Base-by-base conservation (phyloP, 2,888 invertebrate genomes). In the Ecdyonurus torrentis region DNA sequence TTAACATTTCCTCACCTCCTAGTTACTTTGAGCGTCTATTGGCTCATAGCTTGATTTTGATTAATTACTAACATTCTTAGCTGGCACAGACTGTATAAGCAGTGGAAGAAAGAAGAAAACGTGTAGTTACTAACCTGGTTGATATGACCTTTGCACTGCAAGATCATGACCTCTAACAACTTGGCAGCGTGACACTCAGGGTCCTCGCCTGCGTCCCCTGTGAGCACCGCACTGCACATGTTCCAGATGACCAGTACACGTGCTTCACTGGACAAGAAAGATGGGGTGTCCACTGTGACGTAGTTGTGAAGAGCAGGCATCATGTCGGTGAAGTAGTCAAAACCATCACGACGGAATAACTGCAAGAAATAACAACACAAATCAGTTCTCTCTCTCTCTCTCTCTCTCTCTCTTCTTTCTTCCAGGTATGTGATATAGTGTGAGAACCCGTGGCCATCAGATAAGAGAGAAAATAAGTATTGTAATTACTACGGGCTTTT, bases 271-370 rank as follows among this genome's bases (percentile, higher is more conserved):
- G 92, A 87, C 50, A 98, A 79, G 76, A 99, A 98, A 18, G 91
- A 91, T 64, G 87, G 85, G 0, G 95, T 94, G 73, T 98, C 98
- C 1, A 97, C 89, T 0, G 94, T 95, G 61, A 99, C 86, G 75
- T 96, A 99, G 77, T 98, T 97, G 76, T 99, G 96, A 25, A 99
- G 79, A 3, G 94, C 90, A 1, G 98, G 96, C 96, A 98, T 97
- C 89, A 99, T 94, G 71, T 99, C 99, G 65, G 87, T 86, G 75
- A 98, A 99, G 78, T 94, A 97, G 72, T 97, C 97, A 63, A 88
- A 84, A 55, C 94, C 95, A 73, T 96, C 94, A 71, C 92, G 91
- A 77, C 93, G 89, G 72, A 97, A 95, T 68, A 94, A 86, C 74
- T 84, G 76, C 2, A 64, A 65, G 58, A 64, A 37, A 59, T 2